phyloP scores from a whole-genome alignment of 2,797 vertebrate genomes.

The Neopelma chrysocephalum region DNA sequence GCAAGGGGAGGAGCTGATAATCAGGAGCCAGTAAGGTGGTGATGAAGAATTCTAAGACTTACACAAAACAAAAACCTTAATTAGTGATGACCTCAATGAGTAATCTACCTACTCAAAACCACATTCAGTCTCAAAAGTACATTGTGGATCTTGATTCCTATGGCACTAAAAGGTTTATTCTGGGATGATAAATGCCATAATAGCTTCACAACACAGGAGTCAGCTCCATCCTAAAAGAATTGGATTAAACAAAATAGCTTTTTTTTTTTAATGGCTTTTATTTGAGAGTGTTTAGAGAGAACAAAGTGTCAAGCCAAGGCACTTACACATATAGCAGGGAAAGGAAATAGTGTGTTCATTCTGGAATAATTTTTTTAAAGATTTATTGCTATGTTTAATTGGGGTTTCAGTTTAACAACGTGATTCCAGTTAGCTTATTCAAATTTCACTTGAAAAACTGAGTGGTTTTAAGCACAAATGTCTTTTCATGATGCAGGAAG shows the following conservation, averaged over 20 bases:
- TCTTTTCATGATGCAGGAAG: neutral
- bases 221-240: neutral
- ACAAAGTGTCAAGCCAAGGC: neutral
- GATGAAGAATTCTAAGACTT: neutral
- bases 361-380: neutral
- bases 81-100: neutral
- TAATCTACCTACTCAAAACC: neutral
- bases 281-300: neutral
- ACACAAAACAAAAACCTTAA: neutral
- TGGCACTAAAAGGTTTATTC: neutral
- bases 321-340: accelerated
- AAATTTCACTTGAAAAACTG: neutral
- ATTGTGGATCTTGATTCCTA: neutral
- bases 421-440: neutral
- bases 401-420: neutral
- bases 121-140: neutral
- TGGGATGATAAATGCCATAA: neutral
- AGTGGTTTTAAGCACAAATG: neutral
- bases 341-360: neutral
- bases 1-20: neutral
- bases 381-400: neutral
- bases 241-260: neutral
- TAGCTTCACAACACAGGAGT: neutral
- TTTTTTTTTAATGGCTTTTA: neutral
- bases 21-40: neutral